Evolutionary conservation across 2,797 vertebrate species (phyloP), one percentile per base, ranked within the genome.

Genomic region (Gallirallus australis): DNA sequence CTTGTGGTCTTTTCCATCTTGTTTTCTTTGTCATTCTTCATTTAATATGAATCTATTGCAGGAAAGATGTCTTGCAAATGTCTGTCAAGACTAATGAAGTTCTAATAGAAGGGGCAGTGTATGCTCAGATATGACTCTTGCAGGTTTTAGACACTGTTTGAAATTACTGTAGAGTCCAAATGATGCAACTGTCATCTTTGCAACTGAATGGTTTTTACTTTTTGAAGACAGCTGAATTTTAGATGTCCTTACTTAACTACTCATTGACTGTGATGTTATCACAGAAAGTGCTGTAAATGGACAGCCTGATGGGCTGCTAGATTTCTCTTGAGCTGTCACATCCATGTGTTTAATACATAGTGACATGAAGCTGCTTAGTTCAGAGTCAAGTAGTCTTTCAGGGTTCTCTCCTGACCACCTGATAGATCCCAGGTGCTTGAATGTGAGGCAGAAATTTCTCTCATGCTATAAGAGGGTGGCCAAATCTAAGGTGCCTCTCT

Each of bases 21-120:
- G 52, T 93, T 96, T 96, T 83, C 40, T 52, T 69, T 90, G 66
- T 96, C 72, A 16, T 92, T 93, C 87, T 80, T 89, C 85, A 92
- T 94, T 88, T 88, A 75, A 42, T 85, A 71, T 5, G 11, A 63
- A 8, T 48, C 8, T 86, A 31, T 77, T 13, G 2, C 73, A 79
- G 86, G 16, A 0, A 0, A 78, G 52, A 33, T 60, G 15, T 77
- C 73, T 86, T 27, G 4, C 48, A 76, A 88, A 53, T 52, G 56
- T 82, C 81, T 85, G 50, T 71, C 75, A 81, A 59, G 63, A 59
- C 76, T 75, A 3, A 63, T 83, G 30, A 84, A 82, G 71, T 47
- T 81, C 33, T 68, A 35, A 54, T 69, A 24, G 83, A 92, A 66
- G 28, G 37, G 60, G 4, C 60, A 68, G 48, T 13, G 40, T 66